A percentile compares a stretch with the other conserved stretches of the same genome.
These are phyloP conservation scores for Noctua comes DNA, from an alignment of 2,888 invertebrate species.

Conservation along the genomic window DNA sequence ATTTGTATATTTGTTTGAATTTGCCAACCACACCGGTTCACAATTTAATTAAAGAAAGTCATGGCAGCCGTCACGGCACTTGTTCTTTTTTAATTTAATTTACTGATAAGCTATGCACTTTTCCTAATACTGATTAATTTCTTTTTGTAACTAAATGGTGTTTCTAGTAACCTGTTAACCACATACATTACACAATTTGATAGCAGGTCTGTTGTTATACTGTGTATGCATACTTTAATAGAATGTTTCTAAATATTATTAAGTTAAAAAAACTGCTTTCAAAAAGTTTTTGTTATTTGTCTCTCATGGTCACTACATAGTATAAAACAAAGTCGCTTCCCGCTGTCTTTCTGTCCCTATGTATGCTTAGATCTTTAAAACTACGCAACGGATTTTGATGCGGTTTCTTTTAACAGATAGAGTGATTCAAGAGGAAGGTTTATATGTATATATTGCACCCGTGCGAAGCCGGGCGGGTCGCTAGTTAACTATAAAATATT, in stretches of 20 bases:
- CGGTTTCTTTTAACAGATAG: too few relatives aligned
- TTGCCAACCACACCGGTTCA: conserved; percentile 2
- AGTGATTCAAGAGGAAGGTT: too few relatives aligned
- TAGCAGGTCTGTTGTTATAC: neutral
- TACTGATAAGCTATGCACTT: conserved; percentile 12
- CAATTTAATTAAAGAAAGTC: conserved; percentile 38
- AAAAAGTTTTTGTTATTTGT: neutral
- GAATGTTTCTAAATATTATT: neutral
- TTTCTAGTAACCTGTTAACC: neutral
- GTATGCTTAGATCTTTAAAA: too few relatives aligned
- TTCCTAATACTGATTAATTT: conserved; percentile 11
- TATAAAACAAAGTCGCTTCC: too few relatives aligned
- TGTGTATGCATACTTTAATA: neutral
- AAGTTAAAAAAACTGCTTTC: neutral
- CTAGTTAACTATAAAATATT: neutral
- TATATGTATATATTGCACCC: too few relatives aligned
- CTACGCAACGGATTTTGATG: too few relatives aligned
- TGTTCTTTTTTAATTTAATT: conserved; percentile 15
- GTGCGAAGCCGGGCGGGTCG: too few relatives aligned
- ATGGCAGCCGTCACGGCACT: conserved; percentile 13
- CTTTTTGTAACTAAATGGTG: neutral
- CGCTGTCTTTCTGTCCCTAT: too few relatives aligned
- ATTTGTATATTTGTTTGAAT: conserved; percentile 8
- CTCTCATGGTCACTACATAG: too few relatives aligned
- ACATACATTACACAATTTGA: neutral